phyloP scores from a whole-genome alignment of 2,888 invertebrate genomes.

The Punctoribates punctum region DNA sequence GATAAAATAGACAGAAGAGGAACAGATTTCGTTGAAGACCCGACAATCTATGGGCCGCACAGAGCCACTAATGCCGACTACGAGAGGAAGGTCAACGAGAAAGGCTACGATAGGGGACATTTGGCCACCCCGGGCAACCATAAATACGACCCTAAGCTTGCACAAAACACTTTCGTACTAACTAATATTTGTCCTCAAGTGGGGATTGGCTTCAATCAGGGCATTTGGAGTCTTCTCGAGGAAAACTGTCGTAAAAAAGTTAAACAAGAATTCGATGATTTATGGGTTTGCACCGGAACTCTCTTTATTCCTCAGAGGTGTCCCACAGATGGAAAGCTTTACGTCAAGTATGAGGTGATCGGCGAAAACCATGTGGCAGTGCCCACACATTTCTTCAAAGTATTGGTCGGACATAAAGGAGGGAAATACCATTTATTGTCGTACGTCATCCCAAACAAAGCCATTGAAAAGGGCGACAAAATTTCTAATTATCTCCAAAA shows the following conservation, averaged over 20 bases:
- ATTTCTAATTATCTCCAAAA: no score
- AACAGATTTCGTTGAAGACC: conserved; percentile 80
- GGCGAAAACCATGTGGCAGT: conserved; percentile 91
- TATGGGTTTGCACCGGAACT: conserved; percentile 89
- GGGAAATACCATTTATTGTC: conserved; percentile 82
- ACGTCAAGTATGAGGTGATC: conserved; percentile 87
- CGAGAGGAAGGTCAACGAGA: conserved; percentile 61
- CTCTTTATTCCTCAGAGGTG: conserved; percentile 73
- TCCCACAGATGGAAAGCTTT: conserved; percentile 69
- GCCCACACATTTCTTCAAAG: conserved; percentile 97
- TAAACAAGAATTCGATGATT: conserved; percentile 66
- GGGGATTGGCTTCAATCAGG: conserved; percentile 84
- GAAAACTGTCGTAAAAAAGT: conserved; percentile 73
- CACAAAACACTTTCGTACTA: conserved; percentile 86
- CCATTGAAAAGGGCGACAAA: no score
- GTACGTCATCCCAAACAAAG: conserved; percentile 94
- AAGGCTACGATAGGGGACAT: conserved; percentile 69
- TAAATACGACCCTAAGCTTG: conserved; percentile 68
- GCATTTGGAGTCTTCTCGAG: conserved; percentile 86
- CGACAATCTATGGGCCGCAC: conserved; percentile 60
- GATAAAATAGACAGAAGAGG: conserved; percentile 67
- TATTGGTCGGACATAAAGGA: conserved; percentile 68
- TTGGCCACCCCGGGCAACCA: conserved; percentile 97
- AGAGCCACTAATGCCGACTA: conserved; percentile 77
- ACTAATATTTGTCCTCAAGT: conserved; percentile 97